Conservation (phyloP, 2,888 invertebrate species). For the Acleris literana region DNA sequence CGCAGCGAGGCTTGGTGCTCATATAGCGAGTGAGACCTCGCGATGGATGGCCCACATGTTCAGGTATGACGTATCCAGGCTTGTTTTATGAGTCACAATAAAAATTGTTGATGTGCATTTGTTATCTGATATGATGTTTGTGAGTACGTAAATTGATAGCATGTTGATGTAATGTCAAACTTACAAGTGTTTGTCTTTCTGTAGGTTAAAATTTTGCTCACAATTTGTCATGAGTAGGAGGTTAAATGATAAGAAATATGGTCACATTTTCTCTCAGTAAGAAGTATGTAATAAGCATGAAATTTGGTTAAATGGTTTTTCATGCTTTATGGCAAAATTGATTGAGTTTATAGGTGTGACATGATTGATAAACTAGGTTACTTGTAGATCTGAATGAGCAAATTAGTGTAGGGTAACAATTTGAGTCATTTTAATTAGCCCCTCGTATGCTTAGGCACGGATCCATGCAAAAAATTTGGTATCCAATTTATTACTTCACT, state of each 20-base stretch:
- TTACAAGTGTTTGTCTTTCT: not conserved
- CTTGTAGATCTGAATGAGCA: too few relatives aligned
- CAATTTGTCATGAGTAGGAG: too few relatives aligned
- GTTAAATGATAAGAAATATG: not conserved
- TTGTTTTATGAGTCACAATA: slow-evolving; percentile 14
- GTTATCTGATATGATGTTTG: slow-evolving; percentile 29
- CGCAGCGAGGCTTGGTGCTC: slow-evolving; percentile 90
- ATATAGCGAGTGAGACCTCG: slow-evolving; percentile 93
- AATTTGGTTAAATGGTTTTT: not conserved
- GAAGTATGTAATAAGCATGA: not conserved
- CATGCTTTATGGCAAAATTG: not conserved
- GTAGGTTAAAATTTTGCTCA: too few relatives aligned
- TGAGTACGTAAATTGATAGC: not conserved
- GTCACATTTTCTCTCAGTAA: not conserved
- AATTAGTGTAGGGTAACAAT: too few relatives aligned
- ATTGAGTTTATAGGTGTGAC: not conserved
- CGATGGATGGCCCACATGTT: slow-evolving; percentile 94
- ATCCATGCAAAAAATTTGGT: too few relatives aligned
- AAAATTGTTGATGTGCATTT: slow-evolving; percentile 1
- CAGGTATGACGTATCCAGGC: slow-evolving; percentile 79
- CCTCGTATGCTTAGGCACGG: too few relatives aligned
- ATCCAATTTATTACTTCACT: too few relatives aligned
- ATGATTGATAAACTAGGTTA: not conserved
- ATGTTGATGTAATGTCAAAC: slow-evolving; percentile 1
- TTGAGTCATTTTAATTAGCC: too few relatives aligned